Base-by-base conservation (phyloP, 1,140 invertebrate species). In the Pinna nobilis region DNA sequence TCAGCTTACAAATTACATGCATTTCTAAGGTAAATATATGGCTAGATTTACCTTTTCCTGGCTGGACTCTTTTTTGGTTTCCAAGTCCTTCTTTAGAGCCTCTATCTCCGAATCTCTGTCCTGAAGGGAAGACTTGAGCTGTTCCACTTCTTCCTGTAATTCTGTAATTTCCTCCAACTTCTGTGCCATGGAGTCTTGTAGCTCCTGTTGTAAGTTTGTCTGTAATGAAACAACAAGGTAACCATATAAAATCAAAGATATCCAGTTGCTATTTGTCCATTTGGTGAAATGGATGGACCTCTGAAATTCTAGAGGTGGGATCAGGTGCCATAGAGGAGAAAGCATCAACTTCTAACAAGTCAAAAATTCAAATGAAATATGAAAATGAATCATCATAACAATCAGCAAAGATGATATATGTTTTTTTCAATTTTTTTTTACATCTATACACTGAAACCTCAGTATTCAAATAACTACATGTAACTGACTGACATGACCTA, bases 141-240 rank as follows among this genome's bases (percentile, higher is more conserved):
- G 49, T 25, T 76, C 63, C 33, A 82, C 51, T 51, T 84, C 77
- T 13, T 37, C 50, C 28, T 70, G 73, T 35, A 84, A 65, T 55
- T 66, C 33, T n/a, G 47, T 32, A 28, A 82, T 63, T 37, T 76
- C 59, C 23, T 74, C 71, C 41, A 78, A 66, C 33, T 61, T 68
- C 20, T 79, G 66, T 11, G 77, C 74, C 18, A 79, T 78, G 2
- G 81, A 79, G 32, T 86, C 82, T 47, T 85, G 74, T 18, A 86
- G 59, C 65, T 86, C 84, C 65, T 86, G 84, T 30, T 82, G 82
- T 7, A 86, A 75, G 32, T 78, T 84, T 30, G 84, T 81, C 84
- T 85, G 74, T 25, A 70, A 69, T 68, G 41, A 35, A 39, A 41
- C 15, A 25, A 30, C n/a, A 41, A 35, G 13, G 23, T 23, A 60